These are phyloP conservation scores for Hassar affinis DNA, from an alignment of 2,113 vertebrate species.

Conservation along the genomic window DNA sequence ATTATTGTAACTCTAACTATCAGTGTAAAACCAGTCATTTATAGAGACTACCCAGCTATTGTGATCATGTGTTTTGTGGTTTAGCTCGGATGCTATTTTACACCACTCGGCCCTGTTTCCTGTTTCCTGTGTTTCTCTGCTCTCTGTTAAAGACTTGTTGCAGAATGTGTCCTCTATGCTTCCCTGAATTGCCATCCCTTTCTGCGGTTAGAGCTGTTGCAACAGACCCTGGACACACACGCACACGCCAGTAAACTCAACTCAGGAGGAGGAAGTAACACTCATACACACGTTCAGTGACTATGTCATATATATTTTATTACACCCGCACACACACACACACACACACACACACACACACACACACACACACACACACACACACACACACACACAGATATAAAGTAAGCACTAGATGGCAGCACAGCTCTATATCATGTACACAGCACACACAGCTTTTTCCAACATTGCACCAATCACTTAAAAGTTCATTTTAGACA, in stretches of 20 bases:
- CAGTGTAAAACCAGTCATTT: not conserved
- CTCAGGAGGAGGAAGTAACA: constrained; percentile 8
- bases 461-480: not conserved
- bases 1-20: too few relatives aligned
- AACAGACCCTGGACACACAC: constrained; percentile 1
- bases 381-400: not conserved
- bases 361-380: not conserved
- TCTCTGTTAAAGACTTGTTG: constrained; percentile 52
- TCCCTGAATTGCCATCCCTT: constrained; percentile 50
- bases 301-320: not conserved
- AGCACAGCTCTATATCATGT: not conserved
- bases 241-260: not conserved
- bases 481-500: too few relatives aligned
- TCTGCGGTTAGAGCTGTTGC: constrained; percentile 15
- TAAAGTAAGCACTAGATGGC: not conserved
- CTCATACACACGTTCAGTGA: constrained; percentile 6
- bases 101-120: constrained; percentile 27
- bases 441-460: not conserved
- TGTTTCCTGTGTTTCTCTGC: constrained; percentile 50
- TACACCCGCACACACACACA: not conserved
- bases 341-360: constrained; percentile 9
- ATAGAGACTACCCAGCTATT: not conserved
- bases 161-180: constrained; percentile 57
- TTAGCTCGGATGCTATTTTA: constrained; percentile 21
- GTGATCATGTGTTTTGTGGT: constrained; percentile 5